Evolutionary conservation across 2,113 vertebrate species (phyloP), one percentile per base, ranked within the genome.

Genomic region (Nycticryphes semicollaris): DNA sequence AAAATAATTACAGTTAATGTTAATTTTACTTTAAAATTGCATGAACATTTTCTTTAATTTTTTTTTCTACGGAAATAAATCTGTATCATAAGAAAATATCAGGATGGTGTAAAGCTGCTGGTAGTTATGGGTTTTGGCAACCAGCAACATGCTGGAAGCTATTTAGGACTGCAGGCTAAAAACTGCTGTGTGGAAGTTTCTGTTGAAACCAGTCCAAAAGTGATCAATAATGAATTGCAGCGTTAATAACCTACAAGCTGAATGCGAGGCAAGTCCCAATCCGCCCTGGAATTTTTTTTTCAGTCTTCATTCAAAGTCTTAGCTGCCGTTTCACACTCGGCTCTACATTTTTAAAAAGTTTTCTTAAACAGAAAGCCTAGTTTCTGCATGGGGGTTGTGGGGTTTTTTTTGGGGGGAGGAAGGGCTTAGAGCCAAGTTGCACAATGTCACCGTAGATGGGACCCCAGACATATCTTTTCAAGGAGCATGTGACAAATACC

Each of bases 141-240:
- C 28, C 2, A 6, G 33, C 19, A 89, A 54, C 5, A 6, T 14
- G 27, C 41, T 87, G 54, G 76, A 90, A 92, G 60, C 60, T 11
- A 37, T 73, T 67, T 48, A 70, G 47, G 56, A 80, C 75, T 70
- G 87, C 80, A 63, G 84, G 51, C 85, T 75, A 73, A 85, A 94
- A 95, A 91, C 13, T 4, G 10, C 84, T 6, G 60, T 43, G 83
- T 83, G 59, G 73, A 89, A 80, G 80, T 92, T 94, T 93, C 64
- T 92, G 43, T 56, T 85, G 67, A 79, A 91, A 77, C 33, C 27
- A 20, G 70, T 23, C 78, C 8, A 33, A 89, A 77, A 79, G 33
- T 33, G 82, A 91, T 90, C 94, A 89, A 92, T 91, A 94, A 57
- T n/a, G 60, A 87, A 87, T 33, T 62, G 84, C 84, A 48, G 67